Evolutionary conservation across 2,113 vertebrate genomes (phyloP).

Genomic region (Chinchilla lanigera): DNA sequence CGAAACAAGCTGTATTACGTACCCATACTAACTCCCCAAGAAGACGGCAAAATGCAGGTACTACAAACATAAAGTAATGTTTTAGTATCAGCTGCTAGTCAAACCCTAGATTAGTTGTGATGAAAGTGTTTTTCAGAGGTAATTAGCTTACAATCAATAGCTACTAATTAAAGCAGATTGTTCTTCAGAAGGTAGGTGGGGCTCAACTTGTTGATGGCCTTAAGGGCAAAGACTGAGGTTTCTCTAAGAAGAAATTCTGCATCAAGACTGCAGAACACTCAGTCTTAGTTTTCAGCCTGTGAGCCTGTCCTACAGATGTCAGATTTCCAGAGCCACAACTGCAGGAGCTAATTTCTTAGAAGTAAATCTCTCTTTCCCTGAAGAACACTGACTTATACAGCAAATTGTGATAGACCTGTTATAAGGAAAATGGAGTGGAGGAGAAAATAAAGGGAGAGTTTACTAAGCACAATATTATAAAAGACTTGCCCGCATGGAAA

Average conservation of each 20-base stretch:
- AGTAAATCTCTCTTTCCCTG: background rate
- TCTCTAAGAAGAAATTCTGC: background rate
- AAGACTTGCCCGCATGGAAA: background rate
- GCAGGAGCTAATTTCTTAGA: background rate
- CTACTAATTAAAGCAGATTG: background rate
- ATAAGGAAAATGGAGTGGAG: background rate
- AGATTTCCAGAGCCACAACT: background rate
- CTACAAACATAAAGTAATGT: background rate
- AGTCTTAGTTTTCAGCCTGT: background rate
- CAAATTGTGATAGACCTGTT: background rate
- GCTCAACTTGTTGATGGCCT: background rate
- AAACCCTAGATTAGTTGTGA: background rate
- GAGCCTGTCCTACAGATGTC: background rate
- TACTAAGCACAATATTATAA: background rate
- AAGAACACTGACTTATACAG: background rate
- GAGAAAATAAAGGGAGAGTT: background rate
- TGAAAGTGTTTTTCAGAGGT: background rate
- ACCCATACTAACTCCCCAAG: background rate
- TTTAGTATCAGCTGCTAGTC: background rate
- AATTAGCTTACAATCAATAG: background rate
- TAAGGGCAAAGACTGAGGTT: background rate
- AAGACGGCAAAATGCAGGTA: background rate
- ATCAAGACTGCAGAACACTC: background rate
- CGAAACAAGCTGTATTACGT: background rate
- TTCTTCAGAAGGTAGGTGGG: background rate